These are phyloP conservation scores for Bungarus multicinctus DNA, from an alignment of 2,113 vertebrate genomes.

Conservation along the genomic window DNA sequence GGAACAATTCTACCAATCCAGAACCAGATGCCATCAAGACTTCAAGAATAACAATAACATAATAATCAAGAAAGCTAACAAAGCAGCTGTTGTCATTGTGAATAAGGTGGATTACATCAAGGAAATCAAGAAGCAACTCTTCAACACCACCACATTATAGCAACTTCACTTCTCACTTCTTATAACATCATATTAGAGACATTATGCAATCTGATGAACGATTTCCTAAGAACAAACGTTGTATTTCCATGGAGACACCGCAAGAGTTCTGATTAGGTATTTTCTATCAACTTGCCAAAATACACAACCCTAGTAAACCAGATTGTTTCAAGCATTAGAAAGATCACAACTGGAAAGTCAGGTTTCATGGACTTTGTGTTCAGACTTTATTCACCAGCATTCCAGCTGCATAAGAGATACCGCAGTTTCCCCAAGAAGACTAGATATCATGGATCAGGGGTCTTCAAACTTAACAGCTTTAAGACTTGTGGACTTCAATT, in stretches of 20 bases:
- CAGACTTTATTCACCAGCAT: neutral
- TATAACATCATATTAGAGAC: neutral
- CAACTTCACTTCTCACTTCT: neutral
- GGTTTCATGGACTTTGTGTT: neutral
- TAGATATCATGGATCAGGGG: neutral
- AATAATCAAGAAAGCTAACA: neutral
- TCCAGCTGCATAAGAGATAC: neutral
- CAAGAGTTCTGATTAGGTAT: neutral
- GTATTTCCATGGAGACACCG: neutral
- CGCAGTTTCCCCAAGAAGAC: neutral
- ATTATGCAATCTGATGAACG: neutral
- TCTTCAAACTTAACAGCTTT: too few relatives aligned
- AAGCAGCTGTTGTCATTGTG: neutral
- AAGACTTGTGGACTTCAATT: too few relatives aligned
- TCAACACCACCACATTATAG: neutral
- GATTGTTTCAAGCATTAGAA: neutral
- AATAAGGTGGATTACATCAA: neutral
- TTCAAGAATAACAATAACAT: neutral
- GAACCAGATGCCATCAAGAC: neutral
- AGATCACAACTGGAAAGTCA: neutral
- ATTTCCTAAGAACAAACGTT: neutral
- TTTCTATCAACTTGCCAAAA: neutral
- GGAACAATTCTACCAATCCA: neutral
- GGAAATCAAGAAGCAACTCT: neutral
- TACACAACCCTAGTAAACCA: neutral